Conservation (phyloP, 2,113 vertebrate genomes). For the Ia io region DNA sequence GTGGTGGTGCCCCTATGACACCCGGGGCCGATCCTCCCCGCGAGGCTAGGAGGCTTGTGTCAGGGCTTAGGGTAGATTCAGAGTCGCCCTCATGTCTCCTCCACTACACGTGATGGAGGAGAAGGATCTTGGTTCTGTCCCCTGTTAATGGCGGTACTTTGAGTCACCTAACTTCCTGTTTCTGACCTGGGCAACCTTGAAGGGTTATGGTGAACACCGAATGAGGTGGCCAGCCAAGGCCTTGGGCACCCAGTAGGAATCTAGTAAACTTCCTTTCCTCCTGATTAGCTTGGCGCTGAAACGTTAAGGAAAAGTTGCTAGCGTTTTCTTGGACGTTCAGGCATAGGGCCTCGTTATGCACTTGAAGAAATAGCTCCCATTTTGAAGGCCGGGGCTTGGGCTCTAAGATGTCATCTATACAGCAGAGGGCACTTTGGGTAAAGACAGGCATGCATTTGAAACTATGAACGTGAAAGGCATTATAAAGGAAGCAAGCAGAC, state of each 20-base stretch:
- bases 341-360: rapidly evolving
- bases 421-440: not conserved
- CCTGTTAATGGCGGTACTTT: rapidly evolving
- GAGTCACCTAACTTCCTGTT: rapidly evolving
- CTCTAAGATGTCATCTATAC: rapidly evolving
- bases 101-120: rapidly evolving
- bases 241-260: not conserved
- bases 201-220: too few relatives aligned
- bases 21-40: too few relatives aligned
- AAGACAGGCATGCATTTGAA: not conserved
- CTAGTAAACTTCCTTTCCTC: not conserved
- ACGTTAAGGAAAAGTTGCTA: not conserved
- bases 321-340: not conserved
- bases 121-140: rapidly evolving
- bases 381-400: not conserved
- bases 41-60: rapidly evolving
- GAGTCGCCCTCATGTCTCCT: rapidly evolving
- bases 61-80: not conserved
- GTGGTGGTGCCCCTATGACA: not conserved
- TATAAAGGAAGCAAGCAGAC: not conserved
- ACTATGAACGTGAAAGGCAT: not conserved
- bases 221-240: not conserved
- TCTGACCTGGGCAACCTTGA: not conserved
- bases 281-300: not conserved
- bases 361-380: rapidly evolving